A percentile compares a stretch with the other conserved stretches of the same genome.
Evolutionary conservation across 1,140 invertebrate species (phyloP).

Genomic region (Kradibia gibbosae): DNA sequence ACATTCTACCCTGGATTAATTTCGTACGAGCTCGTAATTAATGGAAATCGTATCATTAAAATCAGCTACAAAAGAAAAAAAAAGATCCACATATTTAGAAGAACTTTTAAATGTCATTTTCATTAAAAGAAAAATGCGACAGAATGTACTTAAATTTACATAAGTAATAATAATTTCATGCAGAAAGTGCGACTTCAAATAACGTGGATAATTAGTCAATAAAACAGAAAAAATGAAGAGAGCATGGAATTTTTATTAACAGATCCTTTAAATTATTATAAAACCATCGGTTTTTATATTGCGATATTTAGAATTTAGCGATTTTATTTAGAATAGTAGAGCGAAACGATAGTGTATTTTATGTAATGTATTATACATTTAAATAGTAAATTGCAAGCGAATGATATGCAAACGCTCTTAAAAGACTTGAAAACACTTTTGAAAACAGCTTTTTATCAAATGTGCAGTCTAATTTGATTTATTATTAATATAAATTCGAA

Average conservation of each 20-base stretch:
- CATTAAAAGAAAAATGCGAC: slow-evolving; percentile 29
- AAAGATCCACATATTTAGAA: neutral
- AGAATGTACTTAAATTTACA: slow-evolving; percentile 31
- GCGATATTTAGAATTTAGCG: too few species aligned
- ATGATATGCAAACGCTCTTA: too few species aligned
- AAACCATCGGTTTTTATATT: too few species aligned
- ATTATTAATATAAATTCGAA: neutral
- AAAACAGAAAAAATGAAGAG: neutral
- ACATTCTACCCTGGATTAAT: slow-evolving; percentile 17
- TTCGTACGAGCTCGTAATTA: slow-evolving; percentile 17
- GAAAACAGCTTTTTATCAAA: too few species aligned
- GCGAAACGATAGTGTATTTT: too few species aligned
- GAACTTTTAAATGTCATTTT: neutral
- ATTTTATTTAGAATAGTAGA: too few species aligned
- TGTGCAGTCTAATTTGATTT: too few species aligned
- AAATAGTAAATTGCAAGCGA: too few species aligned
- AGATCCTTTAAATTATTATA: neutral
- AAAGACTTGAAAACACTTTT: too few species aligned
- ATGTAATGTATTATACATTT: too few species aligned
- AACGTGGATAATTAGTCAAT: neutral
- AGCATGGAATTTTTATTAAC: neutral
- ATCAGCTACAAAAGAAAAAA: neutral
- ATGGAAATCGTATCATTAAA: slow-evolving; percentile 13
- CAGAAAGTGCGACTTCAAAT: neutral
- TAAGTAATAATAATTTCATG: slow-evolving; percentile 38